Base-by-base conservation (phyloP, 2,888 invertebrate species). In the Apoderus coryli region DNA sequence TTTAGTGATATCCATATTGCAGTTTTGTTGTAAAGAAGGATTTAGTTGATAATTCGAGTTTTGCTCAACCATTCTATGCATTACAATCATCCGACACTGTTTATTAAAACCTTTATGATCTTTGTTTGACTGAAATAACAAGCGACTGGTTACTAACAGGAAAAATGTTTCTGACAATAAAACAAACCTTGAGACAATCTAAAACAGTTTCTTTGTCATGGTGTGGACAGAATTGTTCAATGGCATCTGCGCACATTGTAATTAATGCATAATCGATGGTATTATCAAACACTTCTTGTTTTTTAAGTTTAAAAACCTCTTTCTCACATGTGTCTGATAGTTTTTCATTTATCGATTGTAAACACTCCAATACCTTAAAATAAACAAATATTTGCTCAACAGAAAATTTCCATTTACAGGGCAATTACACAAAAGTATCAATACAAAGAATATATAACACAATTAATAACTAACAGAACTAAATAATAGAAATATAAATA, bases 11-110 rank as follows among this genome's bases (percentile, higher is more conserved):
- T 93, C 93, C 37, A 63, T 54, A 41, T 72, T 71, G 52, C 95
- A 95, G 9, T 79, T 73, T 44, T 71, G 70, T 53, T 81, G 78
- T 33, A 95, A 63, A 12, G 76, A 71, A 3, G 81, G 82, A 61
- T 93, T 90, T 38, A 93, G 75, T 36, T 90, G 72, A 48, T 81
- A 86, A 59, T 95, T 93, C 34, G 77, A 72, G 50, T 84, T 85
- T 56, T 86, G 86, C 55, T 89, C 85, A 40, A 86, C 77, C 72
- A 90, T 78, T 43, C 92, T 70, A 50, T 81, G 78, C 1, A 82
- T 67, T n/a, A 93, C 78, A 10, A 90, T 71, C 31, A 73, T 61
- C 50, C 79, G 76, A 52, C 93, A 95, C 39, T 76, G 77, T 32
- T 75, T 70, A 52, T 84, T 82, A 57, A 92, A 92, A 11, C 70